phyloP scores from a whole-genome alignment of 2,797 vertebrate species.

The Characodon lateralis region DNA sequence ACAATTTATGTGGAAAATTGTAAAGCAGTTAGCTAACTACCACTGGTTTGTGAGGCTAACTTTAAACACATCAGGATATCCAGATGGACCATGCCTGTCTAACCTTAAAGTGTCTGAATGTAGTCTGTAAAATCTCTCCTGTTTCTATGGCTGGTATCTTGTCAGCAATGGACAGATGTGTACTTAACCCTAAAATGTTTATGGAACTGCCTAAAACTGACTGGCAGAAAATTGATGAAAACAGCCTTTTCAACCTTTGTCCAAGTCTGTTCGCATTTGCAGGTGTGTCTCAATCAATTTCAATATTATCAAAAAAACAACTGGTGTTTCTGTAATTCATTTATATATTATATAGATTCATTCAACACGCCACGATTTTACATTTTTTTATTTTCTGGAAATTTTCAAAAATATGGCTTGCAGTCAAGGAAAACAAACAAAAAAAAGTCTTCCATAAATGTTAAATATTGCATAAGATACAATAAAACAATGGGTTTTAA shows the following conservation, averaged over 20 bases:
- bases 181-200: not conserved
- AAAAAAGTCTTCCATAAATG: not conserved
- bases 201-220: not conserved
- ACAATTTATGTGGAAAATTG: not conserved
- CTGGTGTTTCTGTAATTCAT: not conserved
- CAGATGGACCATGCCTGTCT: not conserved
- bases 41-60: slow-evolving; percentile 4
- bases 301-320: not conserved
- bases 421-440: too few relatives aligned
- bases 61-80: not conserved
- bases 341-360: not conserved
- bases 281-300: not conserved
- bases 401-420: too few relatives aligned
- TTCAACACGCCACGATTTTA: not conserved
- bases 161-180: not conserved
- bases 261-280: not conserved
- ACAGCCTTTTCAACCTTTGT: not conserved
- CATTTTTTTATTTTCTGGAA: too few relatives aligned
- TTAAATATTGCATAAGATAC: not conserved
- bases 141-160: not conserved
- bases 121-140: not conserved
- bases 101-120: not conserved
- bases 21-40: slow-evolving; percentile 28
- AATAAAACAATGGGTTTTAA: not conserved
- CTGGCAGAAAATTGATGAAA: not conserved